Conservation (phyloP, 2,113 vertebrate species). For the Corynorhinus townsendii region DNA sequence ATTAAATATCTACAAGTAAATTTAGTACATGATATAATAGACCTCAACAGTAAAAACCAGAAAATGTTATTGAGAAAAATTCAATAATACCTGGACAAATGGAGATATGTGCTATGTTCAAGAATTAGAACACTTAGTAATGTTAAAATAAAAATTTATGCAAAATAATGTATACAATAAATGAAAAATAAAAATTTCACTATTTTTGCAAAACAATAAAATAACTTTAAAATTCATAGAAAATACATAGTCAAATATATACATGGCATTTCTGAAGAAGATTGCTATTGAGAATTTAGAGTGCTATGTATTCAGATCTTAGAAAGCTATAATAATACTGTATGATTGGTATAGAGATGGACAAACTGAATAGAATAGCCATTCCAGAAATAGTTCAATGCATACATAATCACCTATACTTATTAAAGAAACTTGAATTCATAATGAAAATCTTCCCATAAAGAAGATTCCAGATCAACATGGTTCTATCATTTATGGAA, state of each 20-base stretch:
- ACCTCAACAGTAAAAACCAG: neutral
- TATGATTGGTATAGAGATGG: neutral
- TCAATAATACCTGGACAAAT: neutral
- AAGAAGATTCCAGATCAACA: neutral
- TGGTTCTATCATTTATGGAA: neutral
- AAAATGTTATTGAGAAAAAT: neutral
- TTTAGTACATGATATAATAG: neutral
- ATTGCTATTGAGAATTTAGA: neutral
- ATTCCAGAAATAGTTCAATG: neutral
- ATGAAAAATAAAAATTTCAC: neutral
- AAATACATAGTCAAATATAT: neutral
- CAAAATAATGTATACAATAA: neutral
- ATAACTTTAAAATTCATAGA: neutral
- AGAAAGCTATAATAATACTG: neutral
- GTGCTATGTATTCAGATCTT: neutral
- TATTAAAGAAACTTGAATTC: neutral
- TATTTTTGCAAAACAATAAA: neutral
- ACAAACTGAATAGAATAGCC: neutral
- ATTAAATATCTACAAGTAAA: neutral
- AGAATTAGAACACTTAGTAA: neutral
- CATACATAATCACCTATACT: neutral
- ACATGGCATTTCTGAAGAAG: neutral
- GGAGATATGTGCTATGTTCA: neutral
- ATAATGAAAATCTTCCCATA: neutral
- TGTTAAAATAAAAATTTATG: neutral